Conservation (phyloP, 2,888 invertebrate genomes). For the Lycocerus yunnanus region DNA sequence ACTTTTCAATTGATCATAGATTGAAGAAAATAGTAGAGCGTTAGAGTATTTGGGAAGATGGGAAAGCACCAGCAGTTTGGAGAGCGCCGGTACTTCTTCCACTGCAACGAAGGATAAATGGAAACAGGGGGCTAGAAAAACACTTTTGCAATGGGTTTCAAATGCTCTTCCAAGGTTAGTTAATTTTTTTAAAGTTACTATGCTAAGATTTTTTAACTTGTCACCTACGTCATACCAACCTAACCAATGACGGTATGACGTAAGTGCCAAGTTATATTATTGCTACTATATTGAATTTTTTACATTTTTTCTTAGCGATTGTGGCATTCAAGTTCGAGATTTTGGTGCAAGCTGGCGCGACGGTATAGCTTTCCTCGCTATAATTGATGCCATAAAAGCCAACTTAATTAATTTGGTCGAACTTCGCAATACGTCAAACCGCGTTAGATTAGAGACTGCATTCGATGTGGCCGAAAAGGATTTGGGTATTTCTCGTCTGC, state of each 20-base stretch:
- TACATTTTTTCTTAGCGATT: slow-evolving; percentile 70
- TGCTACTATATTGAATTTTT: too few species aligned
- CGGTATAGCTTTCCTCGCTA: slow-evolving; percentile 92
- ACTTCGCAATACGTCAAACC: slow-evolving; percentile 77
- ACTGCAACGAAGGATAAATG: slow-evolving; percentile 67
- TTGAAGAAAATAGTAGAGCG: slow-evolving; percentile 92
- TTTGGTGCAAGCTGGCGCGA: slow-evolving; percentile 97
- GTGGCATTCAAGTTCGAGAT: slow-evolving; percentile 87
- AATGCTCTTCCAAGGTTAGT: slow-evolving; percentile 83
- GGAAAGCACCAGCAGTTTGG: slow-evolving; percentile 82
- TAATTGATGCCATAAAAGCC: slow-evolving; percentile 93
- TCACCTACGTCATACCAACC: too few species aligned
- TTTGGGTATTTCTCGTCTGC: slow-evolving; percentile 85
- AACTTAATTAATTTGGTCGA: slow-evolving; percentile 88
- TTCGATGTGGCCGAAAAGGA: slow-evolving; percentile 91
- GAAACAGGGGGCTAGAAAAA: slow-evolving; percentile 90
- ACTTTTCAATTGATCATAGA: slow-evolving; percentile 62
- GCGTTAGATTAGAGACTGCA: slow-evolving; percentile 85
- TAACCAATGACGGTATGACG: too few species aligned
- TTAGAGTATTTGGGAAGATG: slow-evolving; percentile 83
- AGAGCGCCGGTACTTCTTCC: slow-evolving; percentile 76
- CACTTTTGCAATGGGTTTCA: slow-evolving; percentile 92
- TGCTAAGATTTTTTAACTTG: too few species aligned
- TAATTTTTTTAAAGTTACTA: too few species aligned
- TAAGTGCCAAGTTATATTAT: too few species aligned